Percentiles rank a stretch among this genome's conserved stretches.
These are phyloP conservation scores for Germaria angustata DNA, from an alignment of 2,888 invertebrate genomes.

Conservation along the genomic window DNA sequence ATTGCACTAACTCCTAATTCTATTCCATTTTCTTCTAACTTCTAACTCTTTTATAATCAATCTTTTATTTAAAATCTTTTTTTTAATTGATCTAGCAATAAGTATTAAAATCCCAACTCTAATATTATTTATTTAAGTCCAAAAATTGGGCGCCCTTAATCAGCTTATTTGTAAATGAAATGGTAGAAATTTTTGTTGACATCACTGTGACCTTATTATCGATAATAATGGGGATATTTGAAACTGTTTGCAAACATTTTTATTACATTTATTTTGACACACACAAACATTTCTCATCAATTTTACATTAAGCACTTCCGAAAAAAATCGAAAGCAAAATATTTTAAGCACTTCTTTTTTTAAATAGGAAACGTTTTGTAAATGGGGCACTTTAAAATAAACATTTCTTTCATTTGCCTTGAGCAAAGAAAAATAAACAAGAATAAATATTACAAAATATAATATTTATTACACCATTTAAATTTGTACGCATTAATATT, in stretches of 20 bases:
- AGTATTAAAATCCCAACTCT: too few relatives aligned
- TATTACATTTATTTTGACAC: slow-evolving; percentile 11
- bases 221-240: neutral
- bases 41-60: too few relatives aligned
- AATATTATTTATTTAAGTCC: too few relatives aligned
- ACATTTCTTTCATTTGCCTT: slow-evolving; percentile 13
- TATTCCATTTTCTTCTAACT: too few relatives aligned
- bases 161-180: too few relatives aligned
- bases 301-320: neutral
- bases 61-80: too few relatives aligned
- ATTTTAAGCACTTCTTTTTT: neutral
- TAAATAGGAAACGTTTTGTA: slow-evolving; percentile 26
- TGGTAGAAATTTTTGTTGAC: too few relatives aligned
- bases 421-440: neutral
- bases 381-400: slow-evolving; percentile 46
- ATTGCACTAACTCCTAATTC: too few relatives aligned
- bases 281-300: neutral
- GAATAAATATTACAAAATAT: slow-evolving; percentile 13
- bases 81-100: too few relatives aligned
- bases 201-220: neutral
- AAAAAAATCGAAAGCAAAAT: neutral
- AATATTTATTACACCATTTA: neutral
- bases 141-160: too few relatives aligned
- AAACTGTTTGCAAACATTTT: neutral
- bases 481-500: neutral